Evolutionary conservation across 2,797 vertebrate genomes (phyloP), one percentile per base, ranked within the genome.

Genomic region (Siniperca obscura): DNA sequence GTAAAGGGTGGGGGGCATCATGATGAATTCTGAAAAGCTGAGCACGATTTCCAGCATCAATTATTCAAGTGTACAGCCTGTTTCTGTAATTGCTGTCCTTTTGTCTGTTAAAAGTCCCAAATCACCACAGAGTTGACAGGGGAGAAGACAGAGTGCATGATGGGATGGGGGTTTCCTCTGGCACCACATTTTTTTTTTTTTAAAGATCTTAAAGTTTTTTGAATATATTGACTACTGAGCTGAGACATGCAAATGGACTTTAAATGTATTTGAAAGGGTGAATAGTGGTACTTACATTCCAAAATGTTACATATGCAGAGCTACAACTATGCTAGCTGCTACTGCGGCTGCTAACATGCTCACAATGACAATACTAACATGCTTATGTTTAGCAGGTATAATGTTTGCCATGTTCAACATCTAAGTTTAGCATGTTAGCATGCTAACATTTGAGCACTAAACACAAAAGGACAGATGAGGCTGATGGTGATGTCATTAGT

Each of bases 41-140:
- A 90, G 91, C 86, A 84, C 38, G 74, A 94, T 94, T 92, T 93
- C 89, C 81, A 48, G 81, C 92, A 95, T 95, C 87, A 95, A 94
- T 95, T 94, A 95, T 95, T 94, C 88, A 95, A 87, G 84, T 85
- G 87, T 90, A 92, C 91, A 92, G 90, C 84, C 92, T 91, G 92
- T 93, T 93, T 88, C 88, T 84, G 89, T 92, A 93, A 94, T 93
- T 84, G 78, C 89, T 88, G 88, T 86, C 84, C 84, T 78, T 90
- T 93, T 93, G 93, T 93, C 91, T 83, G 66, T 86, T 88, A 90
- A 92, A 91, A 59, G 83, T 92, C 91, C 89, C 89, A 90, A 91
- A 93, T 92, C 90, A 87, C 85, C 76, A 83, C 82, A 56, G 73
- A 89, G 85, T 72, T 48, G 68, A 90, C 79, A 79, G 71, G 74